A percentile compares a stretch with the other conserved stretches of the same genome.
phyloP scores from a whole-genome alignment of 2,113 vertebrate genomes.

The Melanocharis versteri region DNA sequence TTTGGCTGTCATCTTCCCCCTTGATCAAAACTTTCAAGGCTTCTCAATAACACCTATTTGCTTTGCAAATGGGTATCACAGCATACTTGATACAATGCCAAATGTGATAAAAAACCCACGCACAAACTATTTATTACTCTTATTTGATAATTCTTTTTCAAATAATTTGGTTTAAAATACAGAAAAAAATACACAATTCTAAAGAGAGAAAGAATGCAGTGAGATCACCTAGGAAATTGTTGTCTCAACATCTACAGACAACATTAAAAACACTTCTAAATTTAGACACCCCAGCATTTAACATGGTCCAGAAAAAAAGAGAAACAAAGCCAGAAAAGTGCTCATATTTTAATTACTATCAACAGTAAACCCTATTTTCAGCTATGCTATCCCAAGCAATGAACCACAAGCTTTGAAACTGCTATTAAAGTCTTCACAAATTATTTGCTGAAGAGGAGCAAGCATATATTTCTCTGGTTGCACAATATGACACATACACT shows the following conservation, averaged over 20 bases:
- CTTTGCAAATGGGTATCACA: neutral
- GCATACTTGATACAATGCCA: neutral
- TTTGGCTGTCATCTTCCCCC: neutral
- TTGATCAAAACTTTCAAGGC: neutral
- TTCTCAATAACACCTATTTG: neutral
- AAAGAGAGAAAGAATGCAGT: neutral
- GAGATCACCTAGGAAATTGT: neutral
- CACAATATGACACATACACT: neutral
- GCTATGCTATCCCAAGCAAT: neutral
- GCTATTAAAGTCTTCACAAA: neutral
- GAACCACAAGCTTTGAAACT: neutral
- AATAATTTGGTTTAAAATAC: neutral
- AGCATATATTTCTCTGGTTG: neutral
- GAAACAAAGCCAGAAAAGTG: neutral
- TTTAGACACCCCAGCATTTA: neutral
- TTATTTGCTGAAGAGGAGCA: neutral
- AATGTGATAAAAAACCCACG: neutral
- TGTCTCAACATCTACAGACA: neutral
- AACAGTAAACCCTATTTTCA: conserved; percentile 9
- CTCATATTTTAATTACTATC: neutral
- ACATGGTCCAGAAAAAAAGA: neutral
- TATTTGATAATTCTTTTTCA: neutral
- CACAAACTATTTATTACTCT: neutral
- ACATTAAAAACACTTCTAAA: neutral
- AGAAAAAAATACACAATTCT: neutral